Conservation (phyloP, 1,140 invertebrate species). For the Parasteatoda tepidariorum region DNA sequence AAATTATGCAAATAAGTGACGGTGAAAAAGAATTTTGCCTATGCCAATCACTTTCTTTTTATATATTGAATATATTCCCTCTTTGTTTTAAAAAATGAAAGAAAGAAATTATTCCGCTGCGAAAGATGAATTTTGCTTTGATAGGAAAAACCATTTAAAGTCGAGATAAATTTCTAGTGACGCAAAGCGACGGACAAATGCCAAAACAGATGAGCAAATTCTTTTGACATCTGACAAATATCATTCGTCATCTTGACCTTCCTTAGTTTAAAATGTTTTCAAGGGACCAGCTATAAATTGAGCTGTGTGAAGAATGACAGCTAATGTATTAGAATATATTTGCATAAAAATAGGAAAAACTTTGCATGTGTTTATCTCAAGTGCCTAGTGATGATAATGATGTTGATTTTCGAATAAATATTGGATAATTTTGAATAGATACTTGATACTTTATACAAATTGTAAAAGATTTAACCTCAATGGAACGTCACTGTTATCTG, state of each 20-base stretch:
- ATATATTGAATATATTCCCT: not conserved
- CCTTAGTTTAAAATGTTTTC: not conserved
- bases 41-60: conserved; percentile 12
- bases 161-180: conserved; percentile 43
- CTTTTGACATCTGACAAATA: conserved; percentile 37
- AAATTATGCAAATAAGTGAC: conserved; percentile 33
- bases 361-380: too few species aligned
- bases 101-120: not conserved
- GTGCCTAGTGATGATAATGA: too few species aligned
- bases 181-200: conserved; percentile 53
- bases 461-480: too few species aligned
- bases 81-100: not conserved
- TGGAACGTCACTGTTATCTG: too few species aligned
- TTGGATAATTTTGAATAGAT: too few species aligned
- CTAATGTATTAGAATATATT: too few species aligned
- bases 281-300: conserved; percentile 2
- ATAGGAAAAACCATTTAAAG: conserved; percentile 51
- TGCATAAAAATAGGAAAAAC: too few species aligned
- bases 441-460: too few species aligned
- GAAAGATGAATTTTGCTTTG: conserved; percentile 43
- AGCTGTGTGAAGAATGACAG: too few species aligned
- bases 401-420: too few species aligned
- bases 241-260: conserved; percentile 41
- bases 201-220: conserved; percentile 54
- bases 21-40: not conserved